Conservation (phyloP, 2,797 vertebrate species). For the Phylloscopus collybita region DNA sequence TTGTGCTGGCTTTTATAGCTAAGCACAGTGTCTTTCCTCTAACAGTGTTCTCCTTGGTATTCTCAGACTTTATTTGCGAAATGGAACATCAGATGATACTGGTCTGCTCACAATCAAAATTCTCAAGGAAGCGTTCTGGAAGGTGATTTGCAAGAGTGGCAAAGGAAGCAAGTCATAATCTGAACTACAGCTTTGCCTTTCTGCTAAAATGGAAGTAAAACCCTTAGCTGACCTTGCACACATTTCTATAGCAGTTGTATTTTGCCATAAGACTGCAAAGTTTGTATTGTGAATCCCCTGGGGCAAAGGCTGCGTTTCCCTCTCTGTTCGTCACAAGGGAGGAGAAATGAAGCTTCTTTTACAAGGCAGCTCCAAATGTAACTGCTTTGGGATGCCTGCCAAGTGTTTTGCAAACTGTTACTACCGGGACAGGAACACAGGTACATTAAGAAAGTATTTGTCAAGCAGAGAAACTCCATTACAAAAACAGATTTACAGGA, state of each 20-base stretch:
- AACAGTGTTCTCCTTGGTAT: not conserved
- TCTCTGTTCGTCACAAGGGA: not conserved
- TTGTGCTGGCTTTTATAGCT: not conserved
- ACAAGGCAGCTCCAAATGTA: not conserved
- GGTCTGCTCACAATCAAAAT: not conserved
- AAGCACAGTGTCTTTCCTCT: not conserved
- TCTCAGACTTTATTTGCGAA: not conserved
- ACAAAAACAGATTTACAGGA: conserved; percentile 23
- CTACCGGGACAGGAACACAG: conserved; percentile 4
- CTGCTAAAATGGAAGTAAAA: not conserved
- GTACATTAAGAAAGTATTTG: conserved; percentile 43
- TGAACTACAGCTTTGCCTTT: not conserved
- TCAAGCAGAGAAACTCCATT: conserved; percentile 17
- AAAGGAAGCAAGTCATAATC: not conserved
- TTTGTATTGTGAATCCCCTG: conserved; percentile 10
- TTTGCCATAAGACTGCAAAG: not conserved
- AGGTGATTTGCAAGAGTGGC: not conserved
- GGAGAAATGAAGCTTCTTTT: conserved; percentile 13
- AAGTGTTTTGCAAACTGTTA: conserved; percentile 44
- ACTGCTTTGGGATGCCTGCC: conserved; percentile 9
- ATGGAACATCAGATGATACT: not conserved
- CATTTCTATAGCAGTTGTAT: not conserved
- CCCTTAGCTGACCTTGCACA: not conserved
- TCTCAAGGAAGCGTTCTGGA: not conserved
- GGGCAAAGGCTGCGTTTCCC: not conserved